phyloP scores from a whole-genome alignment of 2,888 invertebrate species.

The Aleiodes leptofemur region DNA sequence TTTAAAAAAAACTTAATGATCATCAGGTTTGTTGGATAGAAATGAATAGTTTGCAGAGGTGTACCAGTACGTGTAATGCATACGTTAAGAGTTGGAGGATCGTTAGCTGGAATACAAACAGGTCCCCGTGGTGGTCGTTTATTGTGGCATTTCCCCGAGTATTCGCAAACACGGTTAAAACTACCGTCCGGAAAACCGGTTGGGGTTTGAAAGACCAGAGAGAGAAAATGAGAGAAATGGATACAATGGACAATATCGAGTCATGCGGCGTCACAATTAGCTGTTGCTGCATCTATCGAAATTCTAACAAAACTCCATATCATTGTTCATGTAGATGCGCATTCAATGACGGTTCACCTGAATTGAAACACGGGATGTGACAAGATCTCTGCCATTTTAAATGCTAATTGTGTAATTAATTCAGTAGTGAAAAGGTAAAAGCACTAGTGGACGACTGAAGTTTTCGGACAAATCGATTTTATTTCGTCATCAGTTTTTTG shows the following conservation, averaged over 20 bases:
- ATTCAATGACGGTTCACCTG: neutral
- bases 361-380: too few relatives aligned
- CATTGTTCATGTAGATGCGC: slow-evolving; percentile 14
- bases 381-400: neutral
- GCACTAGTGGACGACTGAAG: too few relatives aligned
- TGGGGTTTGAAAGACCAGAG: slow-evolving; percentile 7
- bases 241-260: slow-evolving; percentile 28
- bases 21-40: slow-evolving; percentile 17
- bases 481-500: too few relatives aligned
- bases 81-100: slow-evolving; percentile 43
- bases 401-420: slow-evolving; percentile 11
- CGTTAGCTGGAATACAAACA: slow-evolving; percentile 47
- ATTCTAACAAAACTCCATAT: slow-evolving; percentile 18
- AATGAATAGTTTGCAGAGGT: slow-evolving; percentile 33
- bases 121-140: slow-evolving; percentile 42
- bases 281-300: slow-evolving; percentile 24
- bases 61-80: slow-evolving; percentile 40
- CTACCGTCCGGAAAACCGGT: slow-evolving; percentile 32
- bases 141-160: slow-evolving; percentile 44
- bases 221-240: too few relatives aligned
- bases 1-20: slow-evolving; percentile 19
- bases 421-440: too few relatives aligned
- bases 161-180: slow-evolving; percentile 44
- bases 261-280: slow-evolving; percentile 29
- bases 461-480: too few relatives aligned